Conservation (phyloP, 2,797 vertebrate species). For the Acanthis flammea region DNA sequence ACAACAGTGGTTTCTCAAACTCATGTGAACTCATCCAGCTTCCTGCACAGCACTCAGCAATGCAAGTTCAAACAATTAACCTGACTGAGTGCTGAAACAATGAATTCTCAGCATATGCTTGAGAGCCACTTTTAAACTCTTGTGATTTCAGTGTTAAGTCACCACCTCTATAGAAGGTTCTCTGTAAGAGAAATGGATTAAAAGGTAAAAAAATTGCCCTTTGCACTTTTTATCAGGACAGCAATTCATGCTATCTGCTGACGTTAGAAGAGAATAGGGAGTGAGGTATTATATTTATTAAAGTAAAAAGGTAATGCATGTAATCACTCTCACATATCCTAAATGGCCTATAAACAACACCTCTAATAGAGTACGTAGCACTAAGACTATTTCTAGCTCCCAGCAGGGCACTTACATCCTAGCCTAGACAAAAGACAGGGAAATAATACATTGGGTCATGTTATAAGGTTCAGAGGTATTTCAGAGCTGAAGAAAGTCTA, state of each 20-base stretch:
- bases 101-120: rapidly evolving
- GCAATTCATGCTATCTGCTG: background rate
- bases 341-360: background rate
- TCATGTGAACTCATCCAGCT: background rate
- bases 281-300: background rate
- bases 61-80: background rate
- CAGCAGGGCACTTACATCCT: background rate
- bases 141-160: background rate
- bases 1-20: background rate
- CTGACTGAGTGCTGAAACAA: background rate
- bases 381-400: background rate
- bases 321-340: background rate
- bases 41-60: background rate
- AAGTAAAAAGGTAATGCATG: background rate
- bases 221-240: background rate
- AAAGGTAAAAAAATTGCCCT: background rate
- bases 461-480: background rate
- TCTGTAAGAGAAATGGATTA: background rate
- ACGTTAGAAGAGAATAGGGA: background rate
- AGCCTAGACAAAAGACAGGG: background rate
- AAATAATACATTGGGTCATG: background rate
- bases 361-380: background rate
- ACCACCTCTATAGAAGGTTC: background rate
- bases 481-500: background rate
- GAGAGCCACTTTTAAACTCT: background rate